Evolutionary conservation across 2,113 vertebrate genomes (phyloP).

Genomic region (Trogon melanurus): DNA sequence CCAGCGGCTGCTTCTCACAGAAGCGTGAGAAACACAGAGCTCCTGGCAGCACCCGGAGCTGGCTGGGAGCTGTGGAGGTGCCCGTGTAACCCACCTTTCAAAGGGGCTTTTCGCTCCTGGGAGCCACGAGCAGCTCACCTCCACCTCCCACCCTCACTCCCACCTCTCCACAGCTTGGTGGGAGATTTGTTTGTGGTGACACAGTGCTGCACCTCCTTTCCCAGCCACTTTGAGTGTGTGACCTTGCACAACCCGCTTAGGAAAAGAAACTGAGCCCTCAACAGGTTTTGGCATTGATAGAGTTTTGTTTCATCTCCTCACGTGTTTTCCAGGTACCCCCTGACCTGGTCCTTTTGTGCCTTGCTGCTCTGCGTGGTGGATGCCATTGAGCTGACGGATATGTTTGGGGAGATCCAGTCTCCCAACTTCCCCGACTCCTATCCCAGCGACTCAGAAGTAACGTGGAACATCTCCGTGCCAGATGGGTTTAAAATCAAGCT

Average conservation of each 20-base stretch:
- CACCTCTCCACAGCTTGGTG: rapidly evolving
- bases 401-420: slow-evolving; percentile 88
- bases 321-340: slow-evolving; percentile 71
- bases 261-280: background rate
- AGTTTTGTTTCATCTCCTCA: background rate
- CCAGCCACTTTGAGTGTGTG: rapidly evolving
- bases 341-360: slow-evolving; percentile 68
- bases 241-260: background rate
- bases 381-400: slow-evolving; percentile 74
- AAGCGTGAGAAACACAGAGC: rapidly evolving
- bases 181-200: background rate
- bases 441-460: slow-evolving; percentile 81
- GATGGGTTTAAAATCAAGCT: slow-evolving; percentile 86
- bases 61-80: background rate
- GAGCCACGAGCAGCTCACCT: background rate
- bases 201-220: background rate
- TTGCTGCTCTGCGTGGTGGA: slow-evolving; percentile 38
- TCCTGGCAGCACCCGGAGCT: background rate
- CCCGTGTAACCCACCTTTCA: background rate
- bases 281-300: background rate
- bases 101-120: background rate
- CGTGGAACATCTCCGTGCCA: slow-evolving; percentile 89
- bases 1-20: background rate
- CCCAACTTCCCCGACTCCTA: slow-evolving; percentile 92
- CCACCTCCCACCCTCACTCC: background rate